phyloP scores from a whole-genome alignment of 1,140 invertebrate species.

The Calephelis nemesis region DNA sequence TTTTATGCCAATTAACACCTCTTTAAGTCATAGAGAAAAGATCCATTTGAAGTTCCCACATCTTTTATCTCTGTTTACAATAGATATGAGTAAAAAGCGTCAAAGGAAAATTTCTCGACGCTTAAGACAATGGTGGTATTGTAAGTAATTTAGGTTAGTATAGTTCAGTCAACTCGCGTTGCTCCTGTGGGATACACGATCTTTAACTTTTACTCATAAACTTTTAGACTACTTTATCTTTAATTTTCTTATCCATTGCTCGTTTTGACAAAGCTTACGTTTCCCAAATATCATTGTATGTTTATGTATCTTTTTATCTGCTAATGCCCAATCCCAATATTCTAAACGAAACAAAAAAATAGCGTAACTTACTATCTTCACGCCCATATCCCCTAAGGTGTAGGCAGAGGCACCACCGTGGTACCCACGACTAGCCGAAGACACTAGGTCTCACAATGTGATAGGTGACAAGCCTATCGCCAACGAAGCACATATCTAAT shows the following conservation, averaged over 20 bases:
- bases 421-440: no score
- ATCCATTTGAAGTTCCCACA: constrained; percentile 16
- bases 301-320: no score
- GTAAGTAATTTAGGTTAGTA: constrained; percentile 70
- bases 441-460: no score
- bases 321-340: no score
- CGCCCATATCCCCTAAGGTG: no score
- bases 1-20: constrained; percentile 15
- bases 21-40: constrained; percentile 12
- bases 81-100: constrained; percentile 51
- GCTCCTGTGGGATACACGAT: constrained; percentile 60
- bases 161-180: constrained; percentile 66
- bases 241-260: constrained; percentile 41
- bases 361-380: no score
- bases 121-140: constrained; percentile 63
- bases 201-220: constrained; percentile 17
- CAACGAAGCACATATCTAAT: no score
- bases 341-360: no score
- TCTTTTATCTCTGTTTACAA: constrained; percentile 48
- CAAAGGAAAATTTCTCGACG: constrained; percentile 58
- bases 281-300: no score
- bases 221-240: neutral
- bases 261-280: constrained; percentile 4
- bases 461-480: no score
- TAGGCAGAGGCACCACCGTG: no score